Conservation (phyloP, 2,113 vertebrate species). For the Mirounga angustirostris region DNA sequence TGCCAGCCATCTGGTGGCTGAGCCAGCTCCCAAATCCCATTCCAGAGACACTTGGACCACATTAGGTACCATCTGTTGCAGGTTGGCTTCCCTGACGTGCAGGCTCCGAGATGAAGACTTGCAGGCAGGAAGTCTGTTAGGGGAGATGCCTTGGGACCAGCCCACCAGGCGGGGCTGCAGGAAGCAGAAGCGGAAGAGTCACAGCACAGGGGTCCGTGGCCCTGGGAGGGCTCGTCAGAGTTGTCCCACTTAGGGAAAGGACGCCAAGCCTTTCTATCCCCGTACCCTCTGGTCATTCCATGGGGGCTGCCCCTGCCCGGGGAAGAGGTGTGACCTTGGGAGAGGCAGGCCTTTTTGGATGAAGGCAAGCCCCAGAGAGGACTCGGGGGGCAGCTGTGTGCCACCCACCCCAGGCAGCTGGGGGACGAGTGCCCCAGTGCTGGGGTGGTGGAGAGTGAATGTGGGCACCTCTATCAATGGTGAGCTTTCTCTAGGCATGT, state of each 20-base stretch:
- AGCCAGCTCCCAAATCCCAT: constrained; percentile 8
- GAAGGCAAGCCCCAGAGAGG: neutral
- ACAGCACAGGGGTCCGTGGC: rapidly evolving
- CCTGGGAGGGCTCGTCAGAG: neutral
- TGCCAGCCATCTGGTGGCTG: constrained; percentile 47
- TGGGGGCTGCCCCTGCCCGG: neutral
- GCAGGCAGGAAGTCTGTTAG: neutral
- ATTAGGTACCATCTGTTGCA: neutral
- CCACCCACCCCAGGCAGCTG: neutral
- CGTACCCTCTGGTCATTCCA: rapidly evolving
- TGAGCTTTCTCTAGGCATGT: rapidly evolving
- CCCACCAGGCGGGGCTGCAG: rapidly evolving
- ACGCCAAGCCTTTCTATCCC: rapidly evolving
- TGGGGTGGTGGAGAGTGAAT: neutral
- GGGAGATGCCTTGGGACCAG: neutral
- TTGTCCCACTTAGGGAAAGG: neutral
- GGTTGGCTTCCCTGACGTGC: neutral
- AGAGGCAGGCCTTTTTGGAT: neutral
- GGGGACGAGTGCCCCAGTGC: neutral
- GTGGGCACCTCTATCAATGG: rapidly evolving
- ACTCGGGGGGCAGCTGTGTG: neutral
- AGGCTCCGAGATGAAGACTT: neutral
- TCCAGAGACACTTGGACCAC: constrained; percentile 17
- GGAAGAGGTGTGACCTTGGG: neutral
- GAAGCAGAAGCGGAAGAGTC: rapidly evolving